Base-by-base conservation (phyloP, 2,113 vertebrate genomes). In the Cynocephalus volans region DNA sequence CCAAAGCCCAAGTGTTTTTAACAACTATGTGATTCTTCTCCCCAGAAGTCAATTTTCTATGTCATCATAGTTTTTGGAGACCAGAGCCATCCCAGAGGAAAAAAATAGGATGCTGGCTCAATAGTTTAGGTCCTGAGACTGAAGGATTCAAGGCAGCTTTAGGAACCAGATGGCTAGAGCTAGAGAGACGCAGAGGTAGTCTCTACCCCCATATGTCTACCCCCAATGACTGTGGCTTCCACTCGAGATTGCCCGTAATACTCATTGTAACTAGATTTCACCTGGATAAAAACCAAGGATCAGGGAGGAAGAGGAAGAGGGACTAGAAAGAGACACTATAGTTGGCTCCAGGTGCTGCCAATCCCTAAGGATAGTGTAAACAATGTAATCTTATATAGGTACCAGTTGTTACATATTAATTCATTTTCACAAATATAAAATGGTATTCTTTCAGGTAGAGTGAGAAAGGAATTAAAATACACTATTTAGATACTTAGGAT, bases 341-440 rank as follows among this genome's bases (percentile, higher is more conserved):
- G 36, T 95, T 86, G 65, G 23, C 75, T 7, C 62, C 33, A 89
- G 48, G 52, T 85, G 50, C 33, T 72, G 26, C 28, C 28, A 80
- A 54, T 52, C 87, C 64, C 56, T 75, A 36, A 89, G 48, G 36
- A 91, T 69, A 45, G 19, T 83, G 23, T 89, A 90, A 96, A 95
- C 67, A 90, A 79, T 77, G 33, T 41, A 28, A 80, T 90, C 67
- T 50, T 93, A 62, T 45, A 21, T 23, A 92, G 81, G 24, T 73
- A 33, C 60, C 88, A 75, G 50, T 86, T 88, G 62, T 93, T 93
- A 81, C 31, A 72, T 81, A 89, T 64, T 86, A 88, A 95, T 92
- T 88, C 52, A 70, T 67, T 90, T 95, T 70, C 85, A 36, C 75
- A 93, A 93, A 83, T 88, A 79, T n/a, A 90, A 94, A 95, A 36